phyloP scores from a whole-genome alignment of 2,888 invertebrate species.

The Chromoteleia sp. region DNA sequence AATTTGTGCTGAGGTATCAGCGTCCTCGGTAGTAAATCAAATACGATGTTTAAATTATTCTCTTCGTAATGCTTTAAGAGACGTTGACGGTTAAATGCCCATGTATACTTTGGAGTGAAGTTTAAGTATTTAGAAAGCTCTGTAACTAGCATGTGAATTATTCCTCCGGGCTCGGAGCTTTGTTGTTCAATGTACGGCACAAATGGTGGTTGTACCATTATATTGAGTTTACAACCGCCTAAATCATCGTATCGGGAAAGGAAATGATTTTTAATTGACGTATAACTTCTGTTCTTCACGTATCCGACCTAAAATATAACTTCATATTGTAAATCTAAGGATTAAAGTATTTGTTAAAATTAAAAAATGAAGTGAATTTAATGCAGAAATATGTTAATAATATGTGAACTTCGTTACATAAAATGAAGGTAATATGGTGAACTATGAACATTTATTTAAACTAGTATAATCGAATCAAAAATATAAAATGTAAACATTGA shows the following conservation, averaged over 20 bases:
- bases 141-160: constrained; percentile 65
- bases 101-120: constrained; percentile 68
- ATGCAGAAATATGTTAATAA: too few species aligned
- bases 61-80: constrained; percentile 60
- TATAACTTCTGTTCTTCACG: constrained; percentile 30
- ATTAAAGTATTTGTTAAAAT: too few species aligned
- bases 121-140: constrained; percentile 65
- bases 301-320: constrained; percentile 39
- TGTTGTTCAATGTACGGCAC: constrained; percentile 64
- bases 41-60: constrained; percentile 66
- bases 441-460: too few species aligned
- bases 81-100: constrained; percentile 55
- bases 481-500: too few species aligned
- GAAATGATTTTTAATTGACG: constrained; percentile 15
- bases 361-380: too few species aligned
- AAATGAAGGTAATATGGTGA: too few species aligned
- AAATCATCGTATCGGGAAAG: constrained; percentile 63
- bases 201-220: constrained; percentile 71
- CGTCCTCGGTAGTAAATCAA: constrained; percentile 65
- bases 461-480: too few species aligned
- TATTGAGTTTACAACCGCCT: constrained; percentile 70
- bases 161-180: constrained; percentile 64
- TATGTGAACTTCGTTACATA: too few species aligned
- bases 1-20: constrained; percentile 52
- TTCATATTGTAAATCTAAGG: not conserved